Percentiles rank a stretch among this genome's conserved stretches.
These are phyloP conservation scores for Oryzias curvinotus DNA, from an alignment of 2,113 vertebrate species.

Conservation along the genomic window DNA sequence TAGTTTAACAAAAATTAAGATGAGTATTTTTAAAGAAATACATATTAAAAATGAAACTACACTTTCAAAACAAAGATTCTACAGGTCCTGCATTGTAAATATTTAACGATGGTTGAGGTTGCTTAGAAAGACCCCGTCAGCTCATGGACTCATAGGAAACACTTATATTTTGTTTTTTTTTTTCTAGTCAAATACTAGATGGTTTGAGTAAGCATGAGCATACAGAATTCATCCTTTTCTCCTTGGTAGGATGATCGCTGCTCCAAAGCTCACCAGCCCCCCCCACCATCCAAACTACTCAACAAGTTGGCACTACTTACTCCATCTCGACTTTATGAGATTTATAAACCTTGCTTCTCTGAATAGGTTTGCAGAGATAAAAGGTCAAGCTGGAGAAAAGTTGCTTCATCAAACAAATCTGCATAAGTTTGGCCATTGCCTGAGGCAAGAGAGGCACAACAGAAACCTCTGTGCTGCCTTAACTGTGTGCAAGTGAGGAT, in stretches of 20 bases:
- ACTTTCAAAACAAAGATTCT: neutral
- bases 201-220: too few species aligned
- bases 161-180: too few species aligned
- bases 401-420: conserved; percentile 34
- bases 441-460: conserved; percentile 54
- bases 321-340: too few species aligned
- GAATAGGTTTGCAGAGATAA: neutral
- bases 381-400: conserved; percentile 18
- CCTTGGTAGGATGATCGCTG: too few species aligned
- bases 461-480: conserved; percentile 54
- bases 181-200: too few species aligned
- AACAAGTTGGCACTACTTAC: neutral
- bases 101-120: neutral
- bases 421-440: conserved; percentile 34
- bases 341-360: too few species aligned
- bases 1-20: neutral
- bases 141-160: too few species aligned
- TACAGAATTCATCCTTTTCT: too few species aligned
- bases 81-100: neutral
- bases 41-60: neutral
- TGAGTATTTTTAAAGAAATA: neutral
- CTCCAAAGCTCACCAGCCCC: too few species aligned
- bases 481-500: conserved; percentile 35
- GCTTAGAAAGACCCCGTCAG: too few species aligned
- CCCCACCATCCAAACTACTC: neutral